phyloP scores from a whole-genome alignment of 2,888 invertebrate genomes.

The Eupithecia dodoneata region DNA sequence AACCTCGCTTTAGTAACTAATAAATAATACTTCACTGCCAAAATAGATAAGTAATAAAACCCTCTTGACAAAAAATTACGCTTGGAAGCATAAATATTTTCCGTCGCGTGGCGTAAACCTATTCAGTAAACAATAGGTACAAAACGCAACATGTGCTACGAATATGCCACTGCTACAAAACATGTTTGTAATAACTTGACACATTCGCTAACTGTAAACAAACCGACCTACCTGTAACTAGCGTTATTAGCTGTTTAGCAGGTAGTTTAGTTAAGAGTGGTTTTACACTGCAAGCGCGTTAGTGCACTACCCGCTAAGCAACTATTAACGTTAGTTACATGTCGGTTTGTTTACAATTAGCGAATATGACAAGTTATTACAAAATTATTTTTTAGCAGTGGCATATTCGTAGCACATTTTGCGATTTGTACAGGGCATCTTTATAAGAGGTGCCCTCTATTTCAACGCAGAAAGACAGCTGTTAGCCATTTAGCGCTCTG shows the following conservation, averaged over 20 bases:
- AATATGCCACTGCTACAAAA: slow-evolving; percentile 37
- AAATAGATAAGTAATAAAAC: neutral
- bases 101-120: slow-evolving; percentile 26
- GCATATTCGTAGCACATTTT: slow-evolving; percentile 39
- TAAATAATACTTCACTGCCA: too few relatives aligned
- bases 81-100: slow-evolving; percentile 17
- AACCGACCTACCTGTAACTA: slow-evolving; percentile 23
- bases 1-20: too few relatives aligned
- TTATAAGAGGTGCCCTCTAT: too few relatives aligned
- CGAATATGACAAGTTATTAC: slow-evolving; percentile 38
- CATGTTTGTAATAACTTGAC: slow-evolving; percentile 42
- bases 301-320: neutral
- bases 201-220: slow-evolving; percentile 41
- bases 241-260: neutral
- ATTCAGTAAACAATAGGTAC: slow-evolving; percentile 34
- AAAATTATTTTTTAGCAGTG: slow-evolving; percentile 41
- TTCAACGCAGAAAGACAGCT: too few relatives aligned
- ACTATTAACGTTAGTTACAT: slow-evolving; percentile 1
- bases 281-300: too few relatives aligned
- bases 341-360: slow-evolving; percentile 39
- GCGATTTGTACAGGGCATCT: neutral
- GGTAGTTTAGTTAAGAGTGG: neutral
- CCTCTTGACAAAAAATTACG: neutral
- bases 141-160: slow-evolving; percentile 37
- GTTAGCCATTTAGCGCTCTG: too few relatives aligned